A percentile compares a stretch with the other conserved stretches of the same genome.
These are phyloP conservation scores for Myiagra hebetior DNA, from an alignment of 2,113 vertebrate genomes.

Conservation along the genomic window DNA sequence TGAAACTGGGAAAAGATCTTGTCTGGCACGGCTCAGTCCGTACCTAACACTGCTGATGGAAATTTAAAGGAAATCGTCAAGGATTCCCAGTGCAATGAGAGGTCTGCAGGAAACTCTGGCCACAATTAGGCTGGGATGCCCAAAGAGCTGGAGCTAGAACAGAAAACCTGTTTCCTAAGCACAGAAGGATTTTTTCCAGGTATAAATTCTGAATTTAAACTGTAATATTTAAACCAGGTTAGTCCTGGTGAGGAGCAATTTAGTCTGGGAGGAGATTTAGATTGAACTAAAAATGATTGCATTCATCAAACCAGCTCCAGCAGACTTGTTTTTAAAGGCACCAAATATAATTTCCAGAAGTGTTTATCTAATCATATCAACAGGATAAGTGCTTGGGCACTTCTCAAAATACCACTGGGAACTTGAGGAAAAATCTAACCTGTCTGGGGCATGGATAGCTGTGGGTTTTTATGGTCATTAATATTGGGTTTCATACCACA, in stretches of 20 bases:
- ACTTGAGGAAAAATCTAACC: neutral
- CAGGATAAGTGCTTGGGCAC: neutral
- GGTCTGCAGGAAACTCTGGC: neutral
- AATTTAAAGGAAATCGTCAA: neutral
- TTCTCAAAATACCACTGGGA: neutral
- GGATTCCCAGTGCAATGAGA: neutral
- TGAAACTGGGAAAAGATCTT: neutral
- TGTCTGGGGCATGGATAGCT: neutral
- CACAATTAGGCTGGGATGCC: fast-evolving
- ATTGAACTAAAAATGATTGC: neutral
- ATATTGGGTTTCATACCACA: neutral
- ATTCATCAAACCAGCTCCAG: neutral
- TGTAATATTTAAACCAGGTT: neutral
- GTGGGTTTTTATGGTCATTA: neutral
- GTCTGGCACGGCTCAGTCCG: fast-evolving
- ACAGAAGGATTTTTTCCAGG: fast-evolving
- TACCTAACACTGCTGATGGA: fast-evolving
- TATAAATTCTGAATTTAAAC: neutral
- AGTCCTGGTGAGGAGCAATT: neutral
- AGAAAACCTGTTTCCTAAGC: neutral
- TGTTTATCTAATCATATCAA: neutral
- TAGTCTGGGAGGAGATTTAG: neutral
- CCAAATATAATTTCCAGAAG: neutral
- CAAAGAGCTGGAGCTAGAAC: neutral
- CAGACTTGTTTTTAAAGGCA: neutral